A percentile compares a stretch with the other conserved stretches of the same genome.
phyloP scores from a whole-genome alignment of 2,888 invertebrate genomes.

The Hesperia comma region DNA sequence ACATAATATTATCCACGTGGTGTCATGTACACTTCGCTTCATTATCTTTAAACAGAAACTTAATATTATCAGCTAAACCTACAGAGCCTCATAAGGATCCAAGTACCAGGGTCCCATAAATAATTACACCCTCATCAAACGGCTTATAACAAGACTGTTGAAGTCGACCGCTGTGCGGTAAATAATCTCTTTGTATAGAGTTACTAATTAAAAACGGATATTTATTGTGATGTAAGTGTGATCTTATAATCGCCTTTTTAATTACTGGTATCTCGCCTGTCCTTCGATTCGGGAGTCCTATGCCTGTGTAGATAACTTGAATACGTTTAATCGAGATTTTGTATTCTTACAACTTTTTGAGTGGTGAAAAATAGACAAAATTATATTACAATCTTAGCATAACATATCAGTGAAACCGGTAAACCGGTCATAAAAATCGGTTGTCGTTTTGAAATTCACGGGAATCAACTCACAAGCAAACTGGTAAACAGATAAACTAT shows the following conservation, averaged over 20 bases:
- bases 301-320: no score
- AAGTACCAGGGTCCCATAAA: conserved; percentile 59
- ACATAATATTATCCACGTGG: background rate
- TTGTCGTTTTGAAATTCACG: no score
- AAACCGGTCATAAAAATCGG: no score
- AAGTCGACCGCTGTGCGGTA: conserved; percentile 27
- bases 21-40: conserved; percentile 1
- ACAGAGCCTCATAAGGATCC: conserved; percentile 27
- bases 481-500: no score
- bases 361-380: no score
- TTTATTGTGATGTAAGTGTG: conserved; percentile 23
- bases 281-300: no score
- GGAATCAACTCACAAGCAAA: no score
- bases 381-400: no score
- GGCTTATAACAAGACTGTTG: conserved; percentile 52
- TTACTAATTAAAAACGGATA: conserved; percentile 33
- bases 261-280: background rate
- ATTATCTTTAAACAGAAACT: conserved; percentile 27
- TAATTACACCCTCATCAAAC: conserved; percentile 72
- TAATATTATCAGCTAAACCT: conserved; percentile 15
- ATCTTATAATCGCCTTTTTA: background rate
- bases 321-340: no score
- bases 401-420: no score
- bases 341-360: no score
- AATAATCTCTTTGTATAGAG: conserved; percentile 32